Conservation (phyloP, 2,113 vertebrate species). For the Brachyhypopomus occidentalis region DNA sequence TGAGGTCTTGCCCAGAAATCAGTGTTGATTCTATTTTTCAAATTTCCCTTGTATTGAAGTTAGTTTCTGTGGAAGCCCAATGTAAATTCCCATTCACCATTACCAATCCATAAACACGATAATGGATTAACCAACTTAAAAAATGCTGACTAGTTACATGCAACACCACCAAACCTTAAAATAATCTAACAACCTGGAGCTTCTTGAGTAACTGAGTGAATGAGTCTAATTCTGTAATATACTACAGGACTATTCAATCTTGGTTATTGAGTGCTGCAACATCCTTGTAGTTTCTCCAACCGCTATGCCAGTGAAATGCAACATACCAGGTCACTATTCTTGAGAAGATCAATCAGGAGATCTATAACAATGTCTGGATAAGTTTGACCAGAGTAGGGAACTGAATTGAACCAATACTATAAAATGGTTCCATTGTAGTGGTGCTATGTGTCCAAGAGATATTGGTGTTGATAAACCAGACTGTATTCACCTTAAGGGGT, state of each 20-base stretch:
- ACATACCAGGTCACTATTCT: neutral
- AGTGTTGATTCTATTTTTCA: neutral
- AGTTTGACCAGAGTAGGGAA: neutral
- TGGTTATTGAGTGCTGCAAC: neutral
- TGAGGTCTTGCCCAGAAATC: slow-evolving; percentile 10
- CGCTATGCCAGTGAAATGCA: neutral
- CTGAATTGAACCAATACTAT: neutral
- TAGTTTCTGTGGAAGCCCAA: too few relatives aligned
- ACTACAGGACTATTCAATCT: slow-evolving; percentile 17
- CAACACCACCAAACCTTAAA: neutral
- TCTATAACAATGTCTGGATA: neutral
- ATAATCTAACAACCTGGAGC: neutral
- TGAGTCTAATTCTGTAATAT: neutral
- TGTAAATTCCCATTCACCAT: neutral
- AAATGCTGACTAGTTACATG: neutral
- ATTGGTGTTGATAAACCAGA: neutral
- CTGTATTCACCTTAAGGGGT: too few relatives aligned
- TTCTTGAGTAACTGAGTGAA: neutral
- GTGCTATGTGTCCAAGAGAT: neutral
- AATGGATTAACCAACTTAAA: neutral
- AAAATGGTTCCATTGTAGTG: neutral
- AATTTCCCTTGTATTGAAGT: neutral
- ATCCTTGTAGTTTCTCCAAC: slow-evolving; percentile 27
- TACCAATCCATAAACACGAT: neutral
- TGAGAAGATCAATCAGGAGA: neutral